Evolutionary conservation across 2,113 vertebrate genomes (phyloP).

Genomic region (Procavia capensis): DNA sequence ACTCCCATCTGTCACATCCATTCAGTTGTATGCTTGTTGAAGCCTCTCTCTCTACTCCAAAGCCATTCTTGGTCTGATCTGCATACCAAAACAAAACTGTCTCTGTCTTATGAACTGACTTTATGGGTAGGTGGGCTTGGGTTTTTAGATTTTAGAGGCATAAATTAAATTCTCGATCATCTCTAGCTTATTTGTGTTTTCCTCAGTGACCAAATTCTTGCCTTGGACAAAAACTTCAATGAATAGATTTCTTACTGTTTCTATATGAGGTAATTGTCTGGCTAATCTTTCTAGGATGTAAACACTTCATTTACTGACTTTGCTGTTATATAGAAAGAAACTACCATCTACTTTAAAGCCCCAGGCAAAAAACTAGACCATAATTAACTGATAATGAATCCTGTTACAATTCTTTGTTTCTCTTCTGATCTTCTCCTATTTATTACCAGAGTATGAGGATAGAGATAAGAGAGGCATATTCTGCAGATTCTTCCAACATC

Average conservation of each 20-base stretch:
- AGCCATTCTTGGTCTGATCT: not conserved
- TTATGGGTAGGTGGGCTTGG: no score
- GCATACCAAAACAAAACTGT: rapidly evolving
- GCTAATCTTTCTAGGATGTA: not conserved
- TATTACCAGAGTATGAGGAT: not conserved
- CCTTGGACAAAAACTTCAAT: not conserved
- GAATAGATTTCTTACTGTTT: not conserved
- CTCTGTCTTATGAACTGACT: rapidly evolving
- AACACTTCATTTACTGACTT: not conserved
- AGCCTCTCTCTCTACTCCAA: not conserved
- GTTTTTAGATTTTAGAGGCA: no score
- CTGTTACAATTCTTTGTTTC: not conserved
- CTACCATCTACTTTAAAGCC: not conserved
- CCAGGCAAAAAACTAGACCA: not conserved
- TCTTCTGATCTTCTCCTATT: no score
- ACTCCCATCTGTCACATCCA: rapidly evolving
- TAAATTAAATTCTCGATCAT: not conserved
- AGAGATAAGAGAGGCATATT: not conserved
- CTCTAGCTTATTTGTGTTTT: not conserved
- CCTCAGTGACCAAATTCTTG: not conserved
- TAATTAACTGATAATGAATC: no score
- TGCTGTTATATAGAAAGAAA: not conserved
- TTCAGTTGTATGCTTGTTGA: not conserved
- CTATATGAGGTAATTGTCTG: not conserved
- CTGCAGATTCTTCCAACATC: no score